These are phyloP conservation scores for Sorex araneus DNA, from an alignment of 2,113 vertebrate genomes.

Conservation along the genomic window DNA sequence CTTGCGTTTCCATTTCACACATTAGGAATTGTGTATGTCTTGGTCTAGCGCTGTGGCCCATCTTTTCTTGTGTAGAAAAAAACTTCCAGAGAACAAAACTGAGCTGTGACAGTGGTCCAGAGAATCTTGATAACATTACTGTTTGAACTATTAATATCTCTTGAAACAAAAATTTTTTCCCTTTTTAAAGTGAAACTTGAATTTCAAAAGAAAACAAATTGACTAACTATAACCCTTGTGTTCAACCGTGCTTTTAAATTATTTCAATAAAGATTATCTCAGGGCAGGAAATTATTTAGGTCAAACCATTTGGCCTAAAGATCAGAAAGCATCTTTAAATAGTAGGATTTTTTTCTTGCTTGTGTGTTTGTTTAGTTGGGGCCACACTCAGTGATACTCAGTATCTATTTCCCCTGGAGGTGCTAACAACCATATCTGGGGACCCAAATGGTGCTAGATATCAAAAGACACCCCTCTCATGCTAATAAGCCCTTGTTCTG, in stretches of 20 bases:
- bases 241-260: slow-evolving; percentile 1
- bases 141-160: too few species aligned
- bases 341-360: too few species aligned
- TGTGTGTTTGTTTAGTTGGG: too few species aligned
- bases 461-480: too few species aligned
- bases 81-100: not conserved
- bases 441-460: too few species aligned
- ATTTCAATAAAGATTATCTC: not conserved
- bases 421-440: too few species aligned
- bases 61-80: not conserved
- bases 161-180: not conserved
- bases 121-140: not conserved
- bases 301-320: not conserved
- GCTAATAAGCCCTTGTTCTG: too few species aligned
- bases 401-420: too few species aligned
- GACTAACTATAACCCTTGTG: not conserved
- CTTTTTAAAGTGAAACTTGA: not conserved
- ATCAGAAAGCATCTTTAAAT: too few species aligned
- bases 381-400: too few species aligned
- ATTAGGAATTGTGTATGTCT: not conserved
- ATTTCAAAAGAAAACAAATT: slow-evolving; percentile 50
- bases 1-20: not conserved
- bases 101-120: not conserved
- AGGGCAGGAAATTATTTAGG: slow-evolving; percentile 53
- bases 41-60: not conserved